Percentiles rank a stretch among this genome's conserved stretches.
These are phyloP conservation scores for Muscina levida DNA, from an alignment of 2,888 invertebrate species.

Conservation along the genomic window DNA sequence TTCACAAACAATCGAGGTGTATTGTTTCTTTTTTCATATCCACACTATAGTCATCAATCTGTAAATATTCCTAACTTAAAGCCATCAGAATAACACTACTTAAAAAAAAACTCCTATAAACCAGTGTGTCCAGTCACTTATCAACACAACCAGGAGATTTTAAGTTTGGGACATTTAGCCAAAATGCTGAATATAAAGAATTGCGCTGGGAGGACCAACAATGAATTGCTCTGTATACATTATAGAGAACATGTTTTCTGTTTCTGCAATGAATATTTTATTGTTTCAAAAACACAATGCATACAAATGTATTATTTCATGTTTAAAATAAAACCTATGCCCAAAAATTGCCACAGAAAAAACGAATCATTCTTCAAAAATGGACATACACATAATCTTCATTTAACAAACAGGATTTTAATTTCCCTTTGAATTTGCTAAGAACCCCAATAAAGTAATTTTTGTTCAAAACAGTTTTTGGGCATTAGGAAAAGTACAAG, in stretches of 20 bases:
- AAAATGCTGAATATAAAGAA: background rate
- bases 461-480: constrained; percentile 3
- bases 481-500: constrained; percentile 2
- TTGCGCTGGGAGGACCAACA: too few relatives aligned
- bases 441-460: constrained; percentile 39
- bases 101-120: too few relatives aligned
- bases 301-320: constrained; percentile 56
- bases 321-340: constrained; percentile 9
- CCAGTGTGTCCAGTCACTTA: too few relatives aligned
- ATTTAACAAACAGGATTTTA: background rate
- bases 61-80: too few relatives aligned
- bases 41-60: too few relatives aligned
- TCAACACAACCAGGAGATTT: background rate
- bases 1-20: too few relatives aligned
- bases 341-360: too few relatives aligned
- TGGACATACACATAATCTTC: too few relatives aligned
- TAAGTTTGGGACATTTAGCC: background rate
- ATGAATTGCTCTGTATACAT: constrained; percentile 28
- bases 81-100: too few relatives aligned
- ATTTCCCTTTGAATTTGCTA: constrained; percentile 13
- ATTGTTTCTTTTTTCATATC: too few relatives aligned
- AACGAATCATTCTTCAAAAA: background rate
- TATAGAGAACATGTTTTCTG: constrained; percentile 49
- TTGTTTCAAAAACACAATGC: constrained; percentile 33
- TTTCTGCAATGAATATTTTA: constrained; percentile 58